Evolutionary conservation across 1,140 invertebrate genomes (phyloP).

Genomic region (Heterodera schachtii): DNA sequence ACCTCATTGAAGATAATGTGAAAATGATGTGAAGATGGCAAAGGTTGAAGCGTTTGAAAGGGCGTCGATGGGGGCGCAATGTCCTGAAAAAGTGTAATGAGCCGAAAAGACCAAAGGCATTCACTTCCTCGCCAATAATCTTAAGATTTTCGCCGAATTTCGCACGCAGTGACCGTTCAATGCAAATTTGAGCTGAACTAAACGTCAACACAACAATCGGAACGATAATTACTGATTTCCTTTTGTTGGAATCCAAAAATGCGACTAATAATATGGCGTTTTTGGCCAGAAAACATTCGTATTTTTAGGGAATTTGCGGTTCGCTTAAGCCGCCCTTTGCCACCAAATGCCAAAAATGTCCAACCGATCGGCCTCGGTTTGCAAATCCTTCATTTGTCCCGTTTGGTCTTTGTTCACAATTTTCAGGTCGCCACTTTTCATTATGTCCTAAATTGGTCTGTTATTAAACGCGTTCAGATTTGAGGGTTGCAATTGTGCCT

Average conservation of each 20-base stretch:
- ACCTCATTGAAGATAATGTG: not conserved
- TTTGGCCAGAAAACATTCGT: no score
- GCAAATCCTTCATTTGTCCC: slow-evolving; percentile 86
- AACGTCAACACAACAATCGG: not conserved
- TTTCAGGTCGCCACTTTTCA: slow-evolving; percentile 57
- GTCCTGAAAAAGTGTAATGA: not conserved
- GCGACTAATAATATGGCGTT: no score
- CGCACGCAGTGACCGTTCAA: slow-evolving; percentile 80
- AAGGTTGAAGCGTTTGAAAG: not conserved
- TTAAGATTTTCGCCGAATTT: slow-evolving; percentile 72
- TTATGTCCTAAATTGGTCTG: slow-evolving; percentile 46
- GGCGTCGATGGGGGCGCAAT: not conserved
- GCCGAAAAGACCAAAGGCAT: slow-evolving; percentile 20
- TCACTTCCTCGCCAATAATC: slow-evolving; percentile 90
- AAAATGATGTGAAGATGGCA: not conserved
- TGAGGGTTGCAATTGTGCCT: slow-evolving; percentile 40
- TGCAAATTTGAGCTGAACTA: slow-evolving; percentile 82
- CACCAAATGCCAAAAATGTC: not conserved
- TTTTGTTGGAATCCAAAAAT: not conserved
- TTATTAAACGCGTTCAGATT: slow-evolving; percentile 11
- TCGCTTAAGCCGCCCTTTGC: no score
- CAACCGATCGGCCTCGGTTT: slow-evolving; percentile 89
- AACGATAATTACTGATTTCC: not conserved
- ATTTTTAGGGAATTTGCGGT: no score
- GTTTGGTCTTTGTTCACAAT: slow-evolving; percentile 55